These are phyloP conservation scores for Siniperca chuatsi DNA, from an alignment of 2,113 vertebrate genomes.

Conservation along the genomic window DNA sequence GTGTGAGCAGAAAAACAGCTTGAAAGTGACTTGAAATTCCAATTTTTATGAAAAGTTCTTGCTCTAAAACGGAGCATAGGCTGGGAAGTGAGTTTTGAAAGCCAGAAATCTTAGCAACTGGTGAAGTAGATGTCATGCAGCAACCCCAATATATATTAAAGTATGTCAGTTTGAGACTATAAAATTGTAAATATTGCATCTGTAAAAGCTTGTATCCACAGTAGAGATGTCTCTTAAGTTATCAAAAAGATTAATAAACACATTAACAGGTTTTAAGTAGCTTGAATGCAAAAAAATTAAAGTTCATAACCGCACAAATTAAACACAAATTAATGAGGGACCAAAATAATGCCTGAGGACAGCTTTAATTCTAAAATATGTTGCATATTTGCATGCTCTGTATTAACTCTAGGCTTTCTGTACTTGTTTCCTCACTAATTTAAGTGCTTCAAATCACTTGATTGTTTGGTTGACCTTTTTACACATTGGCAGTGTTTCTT, in stretches of 20 bases:
- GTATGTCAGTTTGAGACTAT: neutral
- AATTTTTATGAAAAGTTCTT: constrained; percentile 23
- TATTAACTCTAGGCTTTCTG: neutral
- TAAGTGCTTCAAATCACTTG: neutral
- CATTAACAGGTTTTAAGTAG: no score
- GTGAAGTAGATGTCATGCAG: neutral
- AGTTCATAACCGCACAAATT: neutral
- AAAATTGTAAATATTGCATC: neutral
- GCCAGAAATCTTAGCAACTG: constrained; percentile 7
- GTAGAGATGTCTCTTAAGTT: neutral
- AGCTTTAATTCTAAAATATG: neutral
- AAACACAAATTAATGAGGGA: neutral
- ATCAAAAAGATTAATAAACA: neutral
- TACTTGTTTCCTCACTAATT: neutral
- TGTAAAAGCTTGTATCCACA: neutral
- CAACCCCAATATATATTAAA: neutral
- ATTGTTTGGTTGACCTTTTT: constrained; percentile 7
- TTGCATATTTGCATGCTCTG: neutral
- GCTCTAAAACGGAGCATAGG: neutral
- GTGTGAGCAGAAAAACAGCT: constrained; percentile 20
- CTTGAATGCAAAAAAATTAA: neutral
- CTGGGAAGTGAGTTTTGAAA: constrained; percentile 18
- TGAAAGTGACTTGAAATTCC: constrained; percentile 33
- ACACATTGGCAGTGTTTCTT: neutral
- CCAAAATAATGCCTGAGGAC: neutral